Evolutionary conservation across 2,113 vertebrate genomes (phyloP).

Genomic region (Perognathus longimembris): DNA sequence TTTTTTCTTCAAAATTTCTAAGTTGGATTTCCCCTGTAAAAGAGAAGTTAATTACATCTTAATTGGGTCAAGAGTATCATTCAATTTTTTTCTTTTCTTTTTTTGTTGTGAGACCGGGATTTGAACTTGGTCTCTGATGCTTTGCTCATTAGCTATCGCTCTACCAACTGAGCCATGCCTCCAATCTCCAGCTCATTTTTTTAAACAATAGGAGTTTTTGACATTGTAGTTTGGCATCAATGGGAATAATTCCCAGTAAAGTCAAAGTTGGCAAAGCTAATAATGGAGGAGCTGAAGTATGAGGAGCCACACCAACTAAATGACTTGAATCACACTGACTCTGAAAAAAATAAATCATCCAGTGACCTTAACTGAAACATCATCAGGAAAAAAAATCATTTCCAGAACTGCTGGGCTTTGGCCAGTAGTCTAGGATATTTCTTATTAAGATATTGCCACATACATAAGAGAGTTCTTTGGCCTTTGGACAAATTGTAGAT

Average conservation of each 20-base stretch:
- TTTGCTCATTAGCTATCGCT: too few species aligned
- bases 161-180: too few species aligned
- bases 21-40: background rate
- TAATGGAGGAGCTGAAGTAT: background rate
- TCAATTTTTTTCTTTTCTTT: constrained; percentile 20
- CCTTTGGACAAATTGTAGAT: constrained; percentile 27
- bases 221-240: constrained; percentile 17
- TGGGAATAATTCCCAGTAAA: background rate
- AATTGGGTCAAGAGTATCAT: constrained; percentile 27
- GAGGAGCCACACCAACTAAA: background rate
- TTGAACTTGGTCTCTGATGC: too few species aligned
- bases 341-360: constrained; percentile 72
- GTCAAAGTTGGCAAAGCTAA: constrained; percentile 38
- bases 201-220: constrained; percentile 13
- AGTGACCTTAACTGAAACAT: background rate
- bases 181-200: background rate
- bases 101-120: too few species aligned
- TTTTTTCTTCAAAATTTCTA: background rate
- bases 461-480: background rate
- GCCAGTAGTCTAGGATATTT: background rate
- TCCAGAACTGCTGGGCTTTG: constrained; percentile 65
- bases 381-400: constrained; percentile 50
- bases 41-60: background rate
- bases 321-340: constrained; percentile 25
- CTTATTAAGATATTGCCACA: constrained; percentile 54